A percentile compares a stretch with the other conserved stretches of the same genome.
Evolutionary conservation across 2,888 invertebrate genomes (phyloP).

Genomic region (Zonitis immaculata): DNA sequence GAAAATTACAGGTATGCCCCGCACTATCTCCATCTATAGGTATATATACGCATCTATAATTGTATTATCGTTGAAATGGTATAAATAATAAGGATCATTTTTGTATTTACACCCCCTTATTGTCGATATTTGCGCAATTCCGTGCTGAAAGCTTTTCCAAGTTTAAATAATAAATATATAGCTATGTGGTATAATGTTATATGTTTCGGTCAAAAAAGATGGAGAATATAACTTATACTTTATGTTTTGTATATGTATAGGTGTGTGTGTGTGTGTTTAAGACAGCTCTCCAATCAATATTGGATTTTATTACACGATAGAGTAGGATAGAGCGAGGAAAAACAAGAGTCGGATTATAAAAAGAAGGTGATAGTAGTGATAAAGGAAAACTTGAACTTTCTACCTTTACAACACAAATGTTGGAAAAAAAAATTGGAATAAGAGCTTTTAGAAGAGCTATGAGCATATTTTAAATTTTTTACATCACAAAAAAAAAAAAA

Average conservation of each 20-base stretch:
- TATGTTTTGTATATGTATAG: too few species aligned
- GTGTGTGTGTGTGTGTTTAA: not conserved
- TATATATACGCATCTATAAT: too few species aligned
- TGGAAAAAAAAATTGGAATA: not conserved
- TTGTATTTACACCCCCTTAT: too few species aligned
- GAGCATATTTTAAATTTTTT: too few species aligned
- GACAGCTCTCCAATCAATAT: not conserved
- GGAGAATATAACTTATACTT: not conserved
- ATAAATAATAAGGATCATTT: too few species aligned
- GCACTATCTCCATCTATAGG: not conserved
- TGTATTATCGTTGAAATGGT: too few species aligned
- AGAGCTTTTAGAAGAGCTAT: not conserved
- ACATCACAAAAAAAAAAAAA: too few species aligned
- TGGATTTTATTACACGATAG: not conserved
- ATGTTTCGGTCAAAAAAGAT: constrained; percentile 23
- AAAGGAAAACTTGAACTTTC: not conserved
- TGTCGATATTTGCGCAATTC: too few species aligned
- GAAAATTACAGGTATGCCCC: constrained; percentile 38
- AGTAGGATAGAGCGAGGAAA: not conserved
- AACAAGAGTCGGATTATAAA: not conserved
- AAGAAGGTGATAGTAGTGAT: not conserved
- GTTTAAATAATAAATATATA: constrained; percentile 43
- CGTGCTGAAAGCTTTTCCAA: constrained; percentile 41
- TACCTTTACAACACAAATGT: not conserved
- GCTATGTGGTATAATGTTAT: constrained; percentile 30